Evolutionary conservation across 2,888 invertebrate species (phyloP).

Genomic region (Pseudococcus viburni): DNA sequence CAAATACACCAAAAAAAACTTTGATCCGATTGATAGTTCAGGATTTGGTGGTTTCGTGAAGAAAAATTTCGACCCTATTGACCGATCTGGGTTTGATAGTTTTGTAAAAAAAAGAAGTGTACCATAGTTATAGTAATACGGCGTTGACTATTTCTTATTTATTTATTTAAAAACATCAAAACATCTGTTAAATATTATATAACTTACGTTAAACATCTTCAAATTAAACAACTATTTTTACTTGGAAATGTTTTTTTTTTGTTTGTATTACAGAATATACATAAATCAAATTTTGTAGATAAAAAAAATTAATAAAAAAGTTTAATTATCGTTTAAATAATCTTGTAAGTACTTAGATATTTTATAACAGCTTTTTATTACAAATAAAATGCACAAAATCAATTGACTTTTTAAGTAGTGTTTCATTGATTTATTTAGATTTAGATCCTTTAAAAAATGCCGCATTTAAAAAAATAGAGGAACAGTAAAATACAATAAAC

Average conservation of each 20-base stretch:
- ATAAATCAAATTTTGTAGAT: constrained; percentile 40
- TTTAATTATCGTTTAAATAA: constrained; percentile 33
- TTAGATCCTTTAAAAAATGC: neutral
- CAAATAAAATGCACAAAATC: constrained; percentile 39
- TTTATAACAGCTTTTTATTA: constrained; percentile 52
- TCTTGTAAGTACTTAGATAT: constrained; percentile 26
- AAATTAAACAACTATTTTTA: constrained; percentile 32
- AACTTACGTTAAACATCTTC: constrained; percentile 36
- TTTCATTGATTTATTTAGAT: neutral
- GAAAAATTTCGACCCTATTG: constrained; percentile 73
- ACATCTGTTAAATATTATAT: constrained; percentile 38
- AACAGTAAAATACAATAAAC: neutral
- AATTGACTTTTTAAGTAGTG: constrained; percentile 24
- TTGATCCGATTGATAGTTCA: constrained; percentile 73
- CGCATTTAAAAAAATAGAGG: neutral
- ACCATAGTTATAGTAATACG: neutral
- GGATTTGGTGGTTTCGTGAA: constrained; percentile 73
- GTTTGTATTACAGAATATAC: neutral
- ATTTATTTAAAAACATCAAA: neutral
- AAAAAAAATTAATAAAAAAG: constrained; percentile 34
- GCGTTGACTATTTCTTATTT: neutral
- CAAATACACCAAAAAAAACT: constrained; percentile 68
- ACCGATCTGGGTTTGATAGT: constrained; percentile 71
- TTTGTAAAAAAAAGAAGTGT: constrained; percentile 51
- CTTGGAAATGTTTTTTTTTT: constrained; percentile 1